phyloP scores from a whole-genome alignment of 2,113 vertebrate genomes.

The Gallinago jamesoni region DNA sequence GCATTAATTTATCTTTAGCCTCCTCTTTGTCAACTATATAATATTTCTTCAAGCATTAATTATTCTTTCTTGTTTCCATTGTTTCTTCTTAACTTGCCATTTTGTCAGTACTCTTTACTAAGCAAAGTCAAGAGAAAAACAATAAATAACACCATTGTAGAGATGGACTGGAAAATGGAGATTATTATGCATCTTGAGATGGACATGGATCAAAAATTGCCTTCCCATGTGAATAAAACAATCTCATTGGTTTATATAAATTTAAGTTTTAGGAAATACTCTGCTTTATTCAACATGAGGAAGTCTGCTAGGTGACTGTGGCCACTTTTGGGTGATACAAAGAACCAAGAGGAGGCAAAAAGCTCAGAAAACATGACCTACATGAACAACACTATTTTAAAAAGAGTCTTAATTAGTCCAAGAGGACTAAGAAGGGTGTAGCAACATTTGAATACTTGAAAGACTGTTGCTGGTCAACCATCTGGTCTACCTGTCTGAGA shows the following conservation, averaged over 20 bases:
- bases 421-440: background rate
- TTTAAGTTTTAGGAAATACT: background rate
- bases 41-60: background rate
- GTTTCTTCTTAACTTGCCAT: background rate
- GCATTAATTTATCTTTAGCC: background rate
- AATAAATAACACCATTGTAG: background rate
- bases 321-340: background rate
- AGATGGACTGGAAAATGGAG: rapidly evolving
- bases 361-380: background rate
- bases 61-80: background rate
- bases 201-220: background rate
- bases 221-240: background rate
- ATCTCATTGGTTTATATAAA: background rate
- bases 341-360: background rate
- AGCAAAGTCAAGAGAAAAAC: background rate
- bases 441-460: background rate
- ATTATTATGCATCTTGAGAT: background rate
- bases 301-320: background rate
- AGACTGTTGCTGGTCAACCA: background rate
- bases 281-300: background rate
- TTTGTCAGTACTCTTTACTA: background rate
- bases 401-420: background rate
- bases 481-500: background rate
- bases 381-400: background rate
- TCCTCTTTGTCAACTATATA: background rate